These are phyloP conservation scores for Cyphomyrus plagiostoma DNA, from an alignment of 2,113 vertebrate species.

Conservation along the genomic window DNA sequence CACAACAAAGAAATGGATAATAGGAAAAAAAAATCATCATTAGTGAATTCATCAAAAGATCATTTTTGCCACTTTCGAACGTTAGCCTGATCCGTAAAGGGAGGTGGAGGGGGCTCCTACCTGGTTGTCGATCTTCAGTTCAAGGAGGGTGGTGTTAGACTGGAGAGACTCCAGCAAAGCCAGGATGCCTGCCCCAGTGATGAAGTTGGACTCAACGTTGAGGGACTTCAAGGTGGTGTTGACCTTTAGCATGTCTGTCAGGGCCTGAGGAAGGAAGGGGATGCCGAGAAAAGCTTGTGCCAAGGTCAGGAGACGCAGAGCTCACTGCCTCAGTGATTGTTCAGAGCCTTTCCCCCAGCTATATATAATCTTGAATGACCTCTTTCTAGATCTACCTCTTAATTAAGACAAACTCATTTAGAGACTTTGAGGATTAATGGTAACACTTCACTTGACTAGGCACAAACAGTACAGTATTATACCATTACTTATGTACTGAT, in stretches of 20 bases:
- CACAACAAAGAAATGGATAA: background rate
- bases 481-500: background rate
- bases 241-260: conserved; percentile 89
- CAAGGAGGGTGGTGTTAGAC: conserved; percentile 75
- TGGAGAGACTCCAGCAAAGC: conserved; percentile 77
- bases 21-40: background rate
- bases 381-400: background rate
- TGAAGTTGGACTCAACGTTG: conserved; percentile 98
- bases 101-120: conserved; percentile 44
- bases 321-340: background rate
- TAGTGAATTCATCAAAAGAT: background rate
- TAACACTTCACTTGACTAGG: background rate
- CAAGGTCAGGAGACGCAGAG: background rate
- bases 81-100: background rate
- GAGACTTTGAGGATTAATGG: background rate
- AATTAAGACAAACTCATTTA: background rate
- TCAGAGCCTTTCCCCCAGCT: background rate
- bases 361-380: background rate
- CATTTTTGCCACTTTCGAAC: background rate
- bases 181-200: conserved; percentile 83
- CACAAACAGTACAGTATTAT: background rate
- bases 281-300: background rate
- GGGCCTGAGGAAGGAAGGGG: conserved; percentile 62
- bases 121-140: conserved; percentile 98
- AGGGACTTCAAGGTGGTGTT: conserved; percentile 82